Conservation (phyloP, 2,888 invertebrate species). For the Drosophila siamana region DNA sequence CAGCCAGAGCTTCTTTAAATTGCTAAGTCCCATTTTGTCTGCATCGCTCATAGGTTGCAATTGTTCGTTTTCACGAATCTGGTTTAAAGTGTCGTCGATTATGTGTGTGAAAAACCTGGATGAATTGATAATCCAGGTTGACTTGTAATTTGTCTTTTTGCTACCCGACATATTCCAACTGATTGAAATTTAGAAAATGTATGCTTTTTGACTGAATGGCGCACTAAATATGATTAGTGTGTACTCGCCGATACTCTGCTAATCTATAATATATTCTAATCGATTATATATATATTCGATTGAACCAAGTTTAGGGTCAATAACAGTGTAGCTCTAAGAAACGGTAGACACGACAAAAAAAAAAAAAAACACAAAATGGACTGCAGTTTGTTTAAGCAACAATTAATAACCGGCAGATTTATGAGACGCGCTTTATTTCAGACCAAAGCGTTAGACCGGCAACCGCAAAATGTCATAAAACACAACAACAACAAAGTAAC, state of each 20-base stretch:
- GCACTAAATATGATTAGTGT: not conserved
- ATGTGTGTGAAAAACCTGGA: conserved; percentile 20
- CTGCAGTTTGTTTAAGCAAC: conserved; percentile 34
- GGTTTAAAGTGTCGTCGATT: not conserved
- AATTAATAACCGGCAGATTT: conserved; percentile 74
- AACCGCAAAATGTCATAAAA: conserved; percentile 64
- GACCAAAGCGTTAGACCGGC: conserved; percentile 58
- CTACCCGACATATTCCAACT: conserved; percentile 1
- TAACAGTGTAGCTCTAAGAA: not conserved
- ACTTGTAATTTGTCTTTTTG: not conserved
- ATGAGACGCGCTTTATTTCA: conserved; percentile 47
- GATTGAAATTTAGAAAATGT: no score
- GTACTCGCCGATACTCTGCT: no score
- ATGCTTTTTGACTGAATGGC: not conserved
- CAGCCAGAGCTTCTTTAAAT: conserved; percentile 21
- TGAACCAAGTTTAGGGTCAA: conserved; percentile 21
- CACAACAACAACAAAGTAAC: conserved; percentile 31
- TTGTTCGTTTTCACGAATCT: not conserved
- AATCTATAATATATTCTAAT: no score
- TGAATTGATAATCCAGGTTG: conserved; percentile 26
- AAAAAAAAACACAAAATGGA: not conserved
- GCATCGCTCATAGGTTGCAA: not conserved
- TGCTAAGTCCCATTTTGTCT: not conserved
- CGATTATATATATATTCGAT: no score
- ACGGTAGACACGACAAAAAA: not conserved